phyloP scores from a whole-genome alignment of 2,888 invertebrate species.

The Nasonovia ribisnigri region DNA sequence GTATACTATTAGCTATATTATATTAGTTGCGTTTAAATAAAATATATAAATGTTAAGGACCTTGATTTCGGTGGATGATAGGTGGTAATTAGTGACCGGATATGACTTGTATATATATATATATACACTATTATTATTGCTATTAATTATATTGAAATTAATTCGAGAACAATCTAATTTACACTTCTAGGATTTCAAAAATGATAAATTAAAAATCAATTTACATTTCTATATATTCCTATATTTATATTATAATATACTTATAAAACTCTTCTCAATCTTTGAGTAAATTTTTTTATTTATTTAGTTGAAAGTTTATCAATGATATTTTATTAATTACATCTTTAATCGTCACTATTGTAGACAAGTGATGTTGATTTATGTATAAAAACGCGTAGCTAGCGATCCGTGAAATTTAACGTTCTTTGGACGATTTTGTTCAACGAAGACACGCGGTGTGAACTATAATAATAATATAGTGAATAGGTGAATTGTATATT shows the following conservation, averaged over 20 bases:
- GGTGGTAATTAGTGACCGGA: constrained; percentile 38
- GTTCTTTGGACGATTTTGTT: not conserved
- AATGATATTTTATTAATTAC: not conserved
- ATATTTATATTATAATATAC: not conserved
- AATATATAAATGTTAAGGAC: not conserved
- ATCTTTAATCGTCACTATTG: not conserved
- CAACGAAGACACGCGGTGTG: not conserved
- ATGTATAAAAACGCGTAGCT: not conserved
- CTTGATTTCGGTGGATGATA: not conserved
- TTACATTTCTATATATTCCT: not conserved
- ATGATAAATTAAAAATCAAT: not conserved
- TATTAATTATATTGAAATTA: constrained; percentile 24
- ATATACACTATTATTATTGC: not conserved
- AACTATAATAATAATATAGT: not conserved
- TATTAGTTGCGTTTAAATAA: not conserved
- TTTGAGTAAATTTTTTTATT: not conserved
- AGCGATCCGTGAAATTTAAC: constrained; percentile 23
- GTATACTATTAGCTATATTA: not conserved
- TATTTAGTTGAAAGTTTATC: not conserved
- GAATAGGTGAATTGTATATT: not conserved
- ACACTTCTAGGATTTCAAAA: not conserved
- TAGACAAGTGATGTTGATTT: not conserved
- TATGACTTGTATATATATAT: constrained; percentile 28
- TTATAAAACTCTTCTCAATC: too few species aligned
- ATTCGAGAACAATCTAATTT: constrained; percentile 14